phyloP scores from a whole-genome alignment of 1,140 invertebrate genomes.

The Dreissena rostriformis region DNA sequence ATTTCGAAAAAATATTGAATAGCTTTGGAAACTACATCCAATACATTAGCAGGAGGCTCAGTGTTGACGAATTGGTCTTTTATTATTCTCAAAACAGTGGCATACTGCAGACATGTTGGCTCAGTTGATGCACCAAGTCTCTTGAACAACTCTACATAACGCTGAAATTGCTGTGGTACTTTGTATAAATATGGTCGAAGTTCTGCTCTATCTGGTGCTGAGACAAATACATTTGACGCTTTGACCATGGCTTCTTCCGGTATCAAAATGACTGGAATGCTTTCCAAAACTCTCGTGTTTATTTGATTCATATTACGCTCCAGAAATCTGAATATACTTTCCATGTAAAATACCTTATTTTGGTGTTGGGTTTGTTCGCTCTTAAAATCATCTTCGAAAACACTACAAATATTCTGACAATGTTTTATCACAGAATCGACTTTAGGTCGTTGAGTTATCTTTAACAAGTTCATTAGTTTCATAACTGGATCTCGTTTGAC shows the following conservation, averaged over 20 bases:
- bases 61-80: conserved; percentile 14
- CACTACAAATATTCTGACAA: conserved; percentile 37
- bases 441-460: not conserved
- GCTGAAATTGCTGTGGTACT: not conserved
- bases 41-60: not conserved
- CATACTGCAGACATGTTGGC: conserved; percentile 5
- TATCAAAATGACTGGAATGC: conserved; percentile 17
- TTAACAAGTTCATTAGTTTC: not conserved
- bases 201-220: not conserved
- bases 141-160: conserved; percentile 20
- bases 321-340: not conserved
- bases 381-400: not conserved
- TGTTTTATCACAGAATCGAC: conserved; percentile 23
- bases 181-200: conserved; percentile 29
- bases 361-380: not conserved
- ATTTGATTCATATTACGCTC: not conserved
- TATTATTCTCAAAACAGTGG: conserved; percentile 4
- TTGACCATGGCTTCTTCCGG: conserved; percentile 18
- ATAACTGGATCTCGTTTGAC: not conserved
- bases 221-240: not conserved
- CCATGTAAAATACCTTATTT: not conserved
- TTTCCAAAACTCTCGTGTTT: not conserved
- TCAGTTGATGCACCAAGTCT: conserved; percentile 9
- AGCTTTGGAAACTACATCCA: conserved; percentile 1
- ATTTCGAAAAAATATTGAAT: not conserved